Conservation (phyloP, 2,888 invertebrate species). For the Rhopalosiphum nymphaeae region DNA sequence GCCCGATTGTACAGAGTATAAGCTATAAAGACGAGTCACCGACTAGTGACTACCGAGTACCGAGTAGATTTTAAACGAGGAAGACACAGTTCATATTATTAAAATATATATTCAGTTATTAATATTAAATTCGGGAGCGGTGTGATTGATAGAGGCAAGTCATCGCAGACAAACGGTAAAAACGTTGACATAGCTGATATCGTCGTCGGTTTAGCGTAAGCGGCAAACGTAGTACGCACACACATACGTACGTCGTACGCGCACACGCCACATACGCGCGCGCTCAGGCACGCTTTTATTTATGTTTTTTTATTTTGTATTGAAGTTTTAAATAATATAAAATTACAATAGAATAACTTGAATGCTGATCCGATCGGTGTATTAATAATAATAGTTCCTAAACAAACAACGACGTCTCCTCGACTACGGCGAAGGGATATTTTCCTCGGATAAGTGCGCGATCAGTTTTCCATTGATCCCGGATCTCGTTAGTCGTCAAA, state of each 20-base stretch:
- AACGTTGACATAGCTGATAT: not conserved
- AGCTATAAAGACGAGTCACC: not conserved
- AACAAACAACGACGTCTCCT: not conserved
- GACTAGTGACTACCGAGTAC: not conserved
- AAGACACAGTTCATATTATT: not conserved
- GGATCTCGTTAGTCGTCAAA: not conserved
- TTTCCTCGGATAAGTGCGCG: not conserved
- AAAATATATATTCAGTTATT: not conserved
- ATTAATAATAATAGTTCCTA: conserved; percentile 2
- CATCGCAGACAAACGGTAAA: not conserved
- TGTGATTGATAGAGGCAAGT: not conserved
- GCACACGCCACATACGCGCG: not conserved
- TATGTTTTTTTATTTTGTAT: not conserved
- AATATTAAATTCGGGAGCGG: not conserved
- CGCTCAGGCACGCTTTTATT: not conserved
- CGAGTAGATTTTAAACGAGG: not conserved
- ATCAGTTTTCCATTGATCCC: not conserved
- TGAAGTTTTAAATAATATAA: not conserved
- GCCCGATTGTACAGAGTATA: not conserved
- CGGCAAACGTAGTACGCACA: not conserved
- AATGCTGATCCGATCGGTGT: not conserved
- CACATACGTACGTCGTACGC: not conserved
- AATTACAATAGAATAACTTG: not conserved
- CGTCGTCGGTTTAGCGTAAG: not conserved
- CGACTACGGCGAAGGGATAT: not conserved